A percentile compares a stretch with the other conserved stretches of the same genome.
Conservation (phyloP, 2,888 invertebrate genomes). For the Electrophaes corylata region DNA sequence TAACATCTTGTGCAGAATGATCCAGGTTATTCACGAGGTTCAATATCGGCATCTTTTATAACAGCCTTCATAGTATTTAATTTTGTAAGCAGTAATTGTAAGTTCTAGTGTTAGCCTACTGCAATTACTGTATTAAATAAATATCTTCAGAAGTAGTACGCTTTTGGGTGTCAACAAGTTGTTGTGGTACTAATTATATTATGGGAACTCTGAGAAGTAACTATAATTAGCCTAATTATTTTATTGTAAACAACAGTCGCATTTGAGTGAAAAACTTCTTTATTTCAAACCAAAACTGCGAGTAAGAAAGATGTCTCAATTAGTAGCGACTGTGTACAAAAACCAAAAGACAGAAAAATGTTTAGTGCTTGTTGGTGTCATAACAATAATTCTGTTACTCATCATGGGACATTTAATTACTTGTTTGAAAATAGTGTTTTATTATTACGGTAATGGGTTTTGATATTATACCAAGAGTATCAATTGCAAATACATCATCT, state of each 20-base stretch:
- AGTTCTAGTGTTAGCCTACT: no score
- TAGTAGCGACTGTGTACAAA: conserved; percentile 17
- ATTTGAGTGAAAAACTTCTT: neutral
- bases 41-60: no score
- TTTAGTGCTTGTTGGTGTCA: conserved; percentile 40
- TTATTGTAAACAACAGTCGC: conserved; percentile 20
- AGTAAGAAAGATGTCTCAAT: conserved; percentile 37
- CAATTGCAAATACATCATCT: no score
- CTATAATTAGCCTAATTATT: conserved; percentile 32
- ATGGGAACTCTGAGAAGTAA: conserved; percentile 24
- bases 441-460: conserved; percentile 55
- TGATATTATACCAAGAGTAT: neutral
- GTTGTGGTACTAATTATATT: conserved; percentile 30
- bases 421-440: conserved; percentile 58
- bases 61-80: no score
- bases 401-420: conserved; percentile 55
- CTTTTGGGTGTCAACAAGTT: conserved; percentile 18
- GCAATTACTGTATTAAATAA: no score
- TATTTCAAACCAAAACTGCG: conserved; percentile 28
- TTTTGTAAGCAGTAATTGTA: no score
- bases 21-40: no score
- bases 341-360: conserved; percentile 38
- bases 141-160: neutral
- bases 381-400: conserved; percentile 45
- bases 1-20: no score